These are phyloP conservation scores for Eulemur rufifrons DNA, from an alignment of 2,113 vertebrate genomes.

Conservation along the genomic window DNA sequence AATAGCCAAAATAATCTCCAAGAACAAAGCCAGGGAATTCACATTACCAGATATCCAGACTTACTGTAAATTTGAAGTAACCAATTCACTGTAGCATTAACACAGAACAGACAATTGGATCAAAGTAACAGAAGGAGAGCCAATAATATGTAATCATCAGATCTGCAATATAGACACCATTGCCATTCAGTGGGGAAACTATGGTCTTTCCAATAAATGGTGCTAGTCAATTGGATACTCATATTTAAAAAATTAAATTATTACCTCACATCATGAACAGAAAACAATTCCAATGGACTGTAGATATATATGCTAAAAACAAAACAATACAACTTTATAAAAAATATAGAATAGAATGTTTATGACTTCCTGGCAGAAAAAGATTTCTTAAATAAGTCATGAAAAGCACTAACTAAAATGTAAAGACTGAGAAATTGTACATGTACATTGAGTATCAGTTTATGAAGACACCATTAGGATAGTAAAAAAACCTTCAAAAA, in stretches of 20 bases:
- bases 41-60: background rate
- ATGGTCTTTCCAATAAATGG: background rate
- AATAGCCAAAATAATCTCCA: background rate
- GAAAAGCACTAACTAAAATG: background rate
- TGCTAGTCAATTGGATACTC: background rate
- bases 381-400: background rate
- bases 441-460: background rate
- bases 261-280: background rate
- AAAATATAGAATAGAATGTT: background rate
- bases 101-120: background rate
- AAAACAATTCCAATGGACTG: background rate
- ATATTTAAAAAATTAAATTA: background rate
- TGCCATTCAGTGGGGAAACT: background rate
- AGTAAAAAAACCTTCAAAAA: background rate
- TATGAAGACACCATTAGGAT: background rate
- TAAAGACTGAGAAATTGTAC: background rate
- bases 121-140: background rate
- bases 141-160: background rate
- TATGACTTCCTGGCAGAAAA: background rate
- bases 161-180: too few relatives aligned
- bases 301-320: background rate
- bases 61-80: background rate
- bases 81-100: background rate
- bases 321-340: background rate
- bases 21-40: background rate